Evolutionary conservation across 2,888 invertebrate genomes (phyloP).

Genomic region (Stictocephala bisonia): DNA sequence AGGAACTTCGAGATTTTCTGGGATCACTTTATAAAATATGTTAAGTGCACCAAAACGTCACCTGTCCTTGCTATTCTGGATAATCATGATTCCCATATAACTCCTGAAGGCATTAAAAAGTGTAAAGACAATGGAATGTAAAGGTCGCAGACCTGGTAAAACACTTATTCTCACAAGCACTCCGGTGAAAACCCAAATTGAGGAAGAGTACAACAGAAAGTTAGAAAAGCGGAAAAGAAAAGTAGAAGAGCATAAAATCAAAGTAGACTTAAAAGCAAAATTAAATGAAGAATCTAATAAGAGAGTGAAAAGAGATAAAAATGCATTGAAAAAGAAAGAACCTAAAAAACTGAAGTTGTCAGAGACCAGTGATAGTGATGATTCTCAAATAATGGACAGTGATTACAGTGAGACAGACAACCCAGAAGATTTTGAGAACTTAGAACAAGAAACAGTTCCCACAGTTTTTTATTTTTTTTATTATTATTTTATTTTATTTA

Average conservation of each 20-base stretch:
- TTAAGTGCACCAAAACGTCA: neutral
- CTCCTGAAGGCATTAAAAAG: conserved; percentile 56
- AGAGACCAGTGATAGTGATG: neutral
- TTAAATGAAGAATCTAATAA: neutral
- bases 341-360: conserved; percentile 39
- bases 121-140: conserved; percentile 52
- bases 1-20: neutral
- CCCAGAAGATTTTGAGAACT: neutral
- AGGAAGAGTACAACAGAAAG: conserved; percentile 9
- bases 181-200: conserved; percentile 43
- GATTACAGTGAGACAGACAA: conserved; percentile 11
- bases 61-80: conserved; percentile 61
- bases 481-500: too few relatives aligned
- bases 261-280: too few relatives aligned
- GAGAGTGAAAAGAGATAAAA: neutral
- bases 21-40: conserved; percentile 9
- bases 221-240: too few relatives aligned
- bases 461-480: too few relatives aligned
- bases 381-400: conserved; percentile 5
- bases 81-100: conserved; percentile 60
- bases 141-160: conserved; percentile 34
- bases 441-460: too few relatives aligned
- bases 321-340: conserved; percentile 6
- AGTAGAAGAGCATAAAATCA: too few relatives aligned
- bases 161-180: conserved; percentile 42